Evolutionary conservation across 2,113 vertebrate genomes (phyloP), one percentile per base, ranked within the genome.

Genomic region (Vimba vimba): DNA sequence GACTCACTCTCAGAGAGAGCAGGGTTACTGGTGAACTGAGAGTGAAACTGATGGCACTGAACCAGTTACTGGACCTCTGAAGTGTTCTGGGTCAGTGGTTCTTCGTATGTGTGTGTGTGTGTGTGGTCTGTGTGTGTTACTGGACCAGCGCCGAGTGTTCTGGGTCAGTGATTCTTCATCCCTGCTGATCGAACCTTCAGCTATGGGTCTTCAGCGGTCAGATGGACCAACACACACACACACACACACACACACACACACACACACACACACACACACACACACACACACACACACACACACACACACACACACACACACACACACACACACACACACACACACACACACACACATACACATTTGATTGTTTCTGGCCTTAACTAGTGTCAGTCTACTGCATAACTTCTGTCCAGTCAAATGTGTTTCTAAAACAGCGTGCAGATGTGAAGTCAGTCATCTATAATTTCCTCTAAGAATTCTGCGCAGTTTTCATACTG

Each of bases 1-100:
- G 87, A 50, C 89, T 89, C 82, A 74, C 83, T 88, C 89, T 90
- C 82, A 88, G 79, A 79, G 85, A 66, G 87, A 92, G 93, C 77
- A 17, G 47, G 47, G 47, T 50, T 50, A 50, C 47, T 50, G 33
- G 33, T 33, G 33, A 33, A 33, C 3, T 2, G 47, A 50, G 13
- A 50, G 11, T 50, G 13, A 50, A 13, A 4, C 50, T 52, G 15
- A 52, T 33, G 33, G 33, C 33, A 33, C 33, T 33, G 33, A 33
- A 33, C 33, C 43, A 30, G 30, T 7, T 68, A 1, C 5, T 55
- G 71, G 27, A 27, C 6, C 2, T 47, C 68, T 19, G 25, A 43
- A 43, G 43, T 43, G 43, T 43, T 43, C 43, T 43, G 43, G 43
- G 43, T 43, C 43, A 43, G 43, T 43, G 43, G 43, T 43, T 43